Conservation (phyloP, 1,140 invertebrate genomes). For the Penaeus indicus region DNA sequence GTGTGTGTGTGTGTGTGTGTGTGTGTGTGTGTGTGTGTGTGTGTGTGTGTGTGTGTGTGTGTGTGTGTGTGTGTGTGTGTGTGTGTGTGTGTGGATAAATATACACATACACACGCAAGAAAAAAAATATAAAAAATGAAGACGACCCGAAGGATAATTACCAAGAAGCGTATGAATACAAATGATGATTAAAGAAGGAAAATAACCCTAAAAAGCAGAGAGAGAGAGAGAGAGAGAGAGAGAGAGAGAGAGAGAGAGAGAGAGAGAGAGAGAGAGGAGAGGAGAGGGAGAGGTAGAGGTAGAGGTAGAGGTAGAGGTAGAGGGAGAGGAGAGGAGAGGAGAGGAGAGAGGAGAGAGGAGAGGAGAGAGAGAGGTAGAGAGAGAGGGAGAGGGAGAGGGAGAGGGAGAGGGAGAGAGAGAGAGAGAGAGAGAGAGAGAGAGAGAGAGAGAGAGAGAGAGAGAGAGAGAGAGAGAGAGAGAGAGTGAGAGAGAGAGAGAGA, state of each 20-base stretch:
- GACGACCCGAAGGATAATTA: not conserved
- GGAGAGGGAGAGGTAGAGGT: not conserved
- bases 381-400: not conserved
- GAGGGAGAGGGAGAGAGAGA: not conserved
- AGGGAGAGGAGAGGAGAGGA: not conserved
- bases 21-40: conserved; percentile 14
- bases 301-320: not conserved
- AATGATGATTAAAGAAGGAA: conserved; percentile 2
- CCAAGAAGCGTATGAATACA: not conserved
- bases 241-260: not conserved
- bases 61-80: conserved; percentile 7
- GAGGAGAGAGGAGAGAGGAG: not conserved
- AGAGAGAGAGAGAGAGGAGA: not conserved
- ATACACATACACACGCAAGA: not conserved
- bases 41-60: conserved; percentile 11
- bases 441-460: not conserved
- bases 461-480: not conserved
- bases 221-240: not conserved
- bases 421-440: not conserved
- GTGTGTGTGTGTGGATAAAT: not conserved
- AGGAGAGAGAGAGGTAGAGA: not conserved
- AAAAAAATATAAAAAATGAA: not conserved
- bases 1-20: conserved; percentile 7
- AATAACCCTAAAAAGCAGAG: not conserved
- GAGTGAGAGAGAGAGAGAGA: not conserved